phyloP scores from a whole-genome alignment of 2,888 invertebrate species.

The Drosophila phalerata region DNA sequence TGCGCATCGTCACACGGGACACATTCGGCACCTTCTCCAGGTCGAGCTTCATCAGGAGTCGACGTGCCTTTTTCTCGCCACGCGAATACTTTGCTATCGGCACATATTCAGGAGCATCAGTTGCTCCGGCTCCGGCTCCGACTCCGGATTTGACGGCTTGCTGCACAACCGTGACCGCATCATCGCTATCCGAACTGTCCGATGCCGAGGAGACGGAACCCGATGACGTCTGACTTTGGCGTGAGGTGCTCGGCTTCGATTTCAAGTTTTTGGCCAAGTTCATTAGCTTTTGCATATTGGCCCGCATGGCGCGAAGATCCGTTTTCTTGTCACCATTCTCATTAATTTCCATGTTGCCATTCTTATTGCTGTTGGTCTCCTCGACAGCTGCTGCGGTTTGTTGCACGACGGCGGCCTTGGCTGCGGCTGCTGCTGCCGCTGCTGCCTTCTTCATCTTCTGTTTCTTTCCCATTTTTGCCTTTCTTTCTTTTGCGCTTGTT shows the following conservation, averaged over 20 bases:
- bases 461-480: conserved; percentile 50
- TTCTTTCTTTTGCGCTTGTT: background rate
- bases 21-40: conserved; percentile 55
- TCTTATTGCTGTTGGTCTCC: background rate
- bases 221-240: background rate
- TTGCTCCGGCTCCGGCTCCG: background rate
- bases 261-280: conserved; percentile 25
- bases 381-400: background rate
- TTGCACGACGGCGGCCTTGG: background rate
- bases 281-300: conserved; percentile 27
- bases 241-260: background rate
- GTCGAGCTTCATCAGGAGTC: conserved; percentile 59
- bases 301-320: background rate
- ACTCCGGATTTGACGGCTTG: background rate
- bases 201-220: conserved; percentile 14
- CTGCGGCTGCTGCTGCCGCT: background rate
- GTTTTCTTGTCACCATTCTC: background rate
- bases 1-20: conserved; percentile 64
- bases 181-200: conserved; percentile 41
- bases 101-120: background rate
- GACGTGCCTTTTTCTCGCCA: conserved; percentile 69
- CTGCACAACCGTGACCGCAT: conserved; percentile 22
- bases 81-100: conserved; percentile 43
- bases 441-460: conserved; percentile 43
- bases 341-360: background rate